Evolutionary conservation across 2,113 vertebrate genomes (phyloP).

Genomic region (Callospermophilus lateralis): DNA sequence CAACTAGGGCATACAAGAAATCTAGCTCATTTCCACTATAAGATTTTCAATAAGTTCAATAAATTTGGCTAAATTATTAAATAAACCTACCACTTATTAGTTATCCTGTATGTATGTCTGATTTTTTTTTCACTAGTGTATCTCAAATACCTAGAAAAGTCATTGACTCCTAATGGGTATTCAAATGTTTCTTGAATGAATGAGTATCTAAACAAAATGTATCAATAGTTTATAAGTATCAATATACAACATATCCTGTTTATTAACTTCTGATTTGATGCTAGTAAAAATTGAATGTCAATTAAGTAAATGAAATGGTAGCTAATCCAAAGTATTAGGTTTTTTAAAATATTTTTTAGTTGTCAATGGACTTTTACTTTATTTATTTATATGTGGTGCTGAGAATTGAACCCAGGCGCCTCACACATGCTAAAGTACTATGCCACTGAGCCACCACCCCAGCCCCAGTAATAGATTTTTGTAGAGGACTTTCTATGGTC

Average conservation of each 20-base stretch:
- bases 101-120: background rate
- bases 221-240: background rate
- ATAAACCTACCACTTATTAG: background rate
- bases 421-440: no score
- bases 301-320: constrained; percentile 18
- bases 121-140: background rate
- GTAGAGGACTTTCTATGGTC: background rate
- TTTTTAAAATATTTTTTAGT: no score
- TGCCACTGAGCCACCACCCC: no score
- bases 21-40: background rate
- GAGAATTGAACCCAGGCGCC: no score
- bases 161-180: background rate
- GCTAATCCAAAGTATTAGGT: background rate
- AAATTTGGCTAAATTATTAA: background rate
- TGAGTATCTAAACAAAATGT: background rate
- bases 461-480: background rate
- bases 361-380: no score
- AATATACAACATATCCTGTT: background rate
- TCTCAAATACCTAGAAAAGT: background rate
- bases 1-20: background rate
- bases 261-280: background rate
- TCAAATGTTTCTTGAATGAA: constrained; percentile 41
- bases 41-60: background rate
- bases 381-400: no score
- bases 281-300: background rate